Conservation (phyloP, 1,140 invertebrate genomes). For the Aphidius ervi region DNA sequence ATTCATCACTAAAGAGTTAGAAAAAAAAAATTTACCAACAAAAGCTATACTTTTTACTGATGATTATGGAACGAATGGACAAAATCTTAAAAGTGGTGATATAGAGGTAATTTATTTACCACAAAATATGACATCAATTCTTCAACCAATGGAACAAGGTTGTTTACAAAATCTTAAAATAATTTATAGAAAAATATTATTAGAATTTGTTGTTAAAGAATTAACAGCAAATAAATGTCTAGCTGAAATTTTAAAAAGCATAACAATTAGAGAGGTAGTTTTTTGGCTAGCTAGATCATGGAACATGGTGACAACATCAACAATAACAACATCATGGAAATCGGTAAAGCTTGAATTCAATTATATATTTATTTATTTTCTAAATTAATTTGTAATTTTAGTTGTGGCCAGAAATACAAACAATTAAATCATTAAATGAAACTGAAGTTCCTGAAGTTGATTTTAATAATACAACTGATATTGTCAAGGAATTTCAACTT, state of each 20-base stretch:
- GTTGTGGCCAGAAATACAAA: no score
- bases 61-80: constrained; percentile 35
- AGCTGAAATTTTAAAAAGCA: constrained; percentile 1
- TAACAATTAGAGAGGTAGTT: constrained; percentile 10
- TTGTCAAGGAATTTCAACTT: no score
- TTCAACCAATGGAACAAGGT: constrained; percentile 18
- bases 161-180: constrained; percentile 20
- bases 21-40: constrained; percentile 31
- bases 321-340: constrained; percentile 14
- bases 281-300: constrained; percentile 8
- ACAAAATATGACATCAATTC: constrained; percentile 19
- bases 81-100: constrained; percentile 14
- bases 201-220: neutral
- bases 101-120: constrained; percentile 26
- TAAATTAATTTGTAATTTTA: no score
- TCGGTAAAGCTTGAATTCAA: neutral
- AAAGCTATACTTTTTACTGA: constrained; percentile 46
- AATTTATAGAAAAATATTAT: neutral
- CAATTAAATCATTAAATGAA: no score
- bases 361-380: no score
- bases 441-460: no score
- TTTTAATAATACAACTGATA: no score
- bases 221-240: neutral
- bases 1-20: constrained; percentile 30
- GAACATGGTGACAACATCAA: neutral